A percentile compares a stretch with the other conserved stretches of the same genome.
phyloP scores from a whole-genome alignment of 2,888 invertebrate genomes.

The Opisthograptis luteolata region DNA sequence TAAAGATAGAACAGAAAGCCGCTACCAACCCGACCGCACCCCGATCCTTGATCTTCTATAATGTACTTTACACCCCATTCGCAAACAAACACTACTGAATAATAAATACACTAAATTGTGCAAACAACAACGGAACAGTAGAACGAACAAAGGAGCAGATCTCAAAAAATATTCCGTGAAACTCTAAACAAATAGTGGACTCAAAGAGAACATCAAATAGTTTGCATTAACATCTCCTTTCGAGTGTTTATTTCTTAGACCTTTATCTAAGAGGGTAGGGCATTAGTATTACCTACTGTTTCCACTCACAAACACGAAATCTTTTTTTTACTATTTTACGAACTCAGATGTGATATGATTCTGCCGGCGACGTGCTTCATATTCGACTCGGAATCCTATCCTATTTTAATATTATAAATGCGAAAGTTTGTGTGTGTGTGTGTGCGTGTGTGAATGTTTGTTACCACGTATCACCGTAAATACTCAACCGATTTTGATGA shows the following conservation, averaged over 20 bases:
- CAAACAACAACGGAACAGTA: slow-evolving; percentile 52
- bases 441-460: no score
- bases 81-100: slow-evolving; percentile 50
- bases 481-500: no score
- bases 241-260: slow-evolving; percentile 48
- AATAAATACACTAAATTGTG: slow-evolving; percentile 62
- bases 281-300: no score
- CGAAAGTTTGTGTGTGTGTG: no score
- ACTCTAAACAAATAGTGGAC: slow-evolving; percentile 61
- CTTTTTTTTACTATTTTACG: no score
- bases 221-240: slow-evolving; percentile 65
- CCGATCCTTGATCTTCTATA: slow-evolving; percentile 27
- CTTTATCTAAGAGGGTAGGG: no score
- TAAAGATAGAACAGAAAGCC: neutral
- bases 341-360: no score
- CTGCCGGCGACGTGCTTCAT: no score
- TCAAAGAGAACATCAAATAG: slow-evolving; percentile 73
- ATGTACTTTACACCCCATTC: slow-evolving; percentile 50
- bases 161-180: slow-evolving; percentile 54
- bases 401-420: no score
- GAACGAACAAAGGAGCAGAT: slow-evolving; percentile 41
- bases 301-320: no score
- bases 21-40: slow-evolving; percentile 12
- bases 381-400: no score
- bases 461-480: no score